A percentile compares a stretch with the other conserved stretches of the same genome.
phyloP scores from a whole-genome alignment of 2,888 invertebrate genomes.

The Rhamphomyia laevipes region DNA sequence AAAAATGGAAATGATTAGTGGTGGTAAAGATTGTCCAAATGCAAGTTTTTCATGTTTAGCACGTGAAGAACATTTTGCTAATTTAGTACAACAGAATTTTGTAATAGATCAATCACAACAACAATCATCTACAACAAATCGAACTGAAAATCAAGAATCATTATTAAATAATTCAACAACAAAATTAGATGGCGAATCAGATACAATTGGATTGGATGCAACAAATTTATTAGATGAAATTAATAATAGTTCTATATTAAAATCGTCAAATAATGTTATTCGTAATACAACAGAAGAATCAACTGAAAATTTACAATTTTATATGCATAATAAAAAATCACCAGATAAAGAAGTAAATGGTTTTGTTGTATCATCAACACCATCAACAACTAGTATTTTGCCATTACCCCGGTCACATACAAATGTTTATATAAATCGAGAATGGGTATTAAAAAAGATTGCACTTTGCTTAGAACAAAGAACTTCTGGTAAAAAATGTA shows the following conservation, averaged over 20 bases:
- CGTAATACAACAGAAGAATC: slow-evolving; percentile 22
- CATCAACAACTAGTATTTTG: slow-evolving; percentile 6
- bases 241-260: not conserved
- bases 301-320: slow-evolving; percentile 30
- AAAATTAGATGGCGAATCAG: slow-evolving; percentile 17
- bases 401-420: slow-evolving; percentile 6
- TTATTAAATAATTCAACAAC: too few species aligned
- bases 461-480: slow-evolving; percentile 84
- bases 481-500: slow-evolving; percentile 57
- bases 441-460: slow-evolving; percentile 93
- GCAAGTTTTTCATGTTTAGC: slow-evolving; percentile 38
- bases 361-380: slow-evolving; percentile 16
- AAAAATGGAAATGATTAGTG: slow-evolving; percentile 32
- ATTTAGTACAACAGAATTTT: slow-evolving; percentile 38
- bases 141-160: too few species aligned
- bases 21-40: slow-evolving; percentile 34
- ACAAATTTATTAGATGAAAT: not conserved
- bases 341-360: slow-evolving; percentile 36
- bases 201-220: not conserved
- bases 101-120: slow-evolving; percentile 10
- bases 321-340: slow-evolving; percentile 34
- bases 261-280: not conserved
- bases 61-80: slow-evolving; percentile 38
- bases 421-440: slow-evolving; percentile 45
- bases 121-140: not conserved